Conservation (phyloP, 2,888 invertebrate species). For the Andrena trimmerana region DNA sequence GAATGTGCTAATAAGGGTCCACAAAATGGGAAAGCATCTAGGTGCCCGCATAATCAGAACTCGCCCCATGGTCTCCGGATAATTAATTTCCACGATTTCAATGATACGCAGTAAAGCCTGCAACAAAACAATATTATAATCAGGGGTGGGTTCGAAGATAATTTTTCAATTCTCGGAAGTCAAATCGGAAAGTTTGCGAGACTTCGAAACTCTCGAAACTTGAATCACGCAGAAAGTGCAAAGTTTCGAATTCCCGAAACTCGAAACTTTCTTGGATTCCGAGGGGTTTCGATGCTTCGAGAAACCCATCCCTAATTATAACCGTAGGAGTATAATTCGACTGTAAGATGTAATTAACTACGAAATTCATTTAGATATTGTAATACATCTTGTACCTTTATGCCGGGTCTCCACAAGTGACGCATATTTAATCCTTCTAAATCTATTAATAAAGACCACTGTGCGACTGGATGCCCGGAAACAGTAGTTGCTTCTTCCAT, state of each 20-base stretch:
- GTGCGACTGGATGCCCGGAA: constrained; percentile 93
- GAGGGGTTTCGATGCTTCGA: too few relatives aligned
- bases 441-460: constrained; percentile 96
- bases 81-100: constrained; percentile 96
- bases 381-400: constrained; percentile 86
- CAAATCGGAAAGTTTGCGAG: not conserved
- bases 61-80: constrained; percentile 97
- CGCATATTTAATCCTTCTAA: constrained; percentile 98
- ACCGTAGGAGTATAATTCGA: too few relatives aligned
- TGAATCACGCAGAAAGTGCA: not conserved
- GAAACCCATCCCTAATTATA: too few relatives aligned
- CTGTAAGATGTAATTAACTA: too few relatives aligned
- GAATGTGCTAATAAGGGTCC: constrained; percentile 97
- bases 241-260: too few relatives aligned
- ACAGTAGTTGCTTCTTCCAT: constrained; percentile 94
- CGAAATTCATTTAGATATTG: not conserved
- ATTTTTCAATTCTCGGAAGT: too few relatives aligned
- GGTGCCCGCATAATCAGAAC: constrained; percentile 96
- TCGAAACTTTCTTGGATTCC: too few relatives aligned
- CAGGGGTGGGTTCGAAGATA: too few relatives aligned
- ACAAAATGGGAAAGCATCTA: constrained; percentile 96
- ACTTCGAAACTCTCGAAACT: constrained; percentile 14
- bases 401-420: constrained; percentile 97
- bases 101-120: constrained; percentile 89
- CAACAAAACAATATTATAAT: constrained; percentile 41